These are phyloP conservation scores for Drosophila pseudoobscura DNA, from an alignment of 1,140 invertebrate species.

Conservation along the genomic window DNA sequence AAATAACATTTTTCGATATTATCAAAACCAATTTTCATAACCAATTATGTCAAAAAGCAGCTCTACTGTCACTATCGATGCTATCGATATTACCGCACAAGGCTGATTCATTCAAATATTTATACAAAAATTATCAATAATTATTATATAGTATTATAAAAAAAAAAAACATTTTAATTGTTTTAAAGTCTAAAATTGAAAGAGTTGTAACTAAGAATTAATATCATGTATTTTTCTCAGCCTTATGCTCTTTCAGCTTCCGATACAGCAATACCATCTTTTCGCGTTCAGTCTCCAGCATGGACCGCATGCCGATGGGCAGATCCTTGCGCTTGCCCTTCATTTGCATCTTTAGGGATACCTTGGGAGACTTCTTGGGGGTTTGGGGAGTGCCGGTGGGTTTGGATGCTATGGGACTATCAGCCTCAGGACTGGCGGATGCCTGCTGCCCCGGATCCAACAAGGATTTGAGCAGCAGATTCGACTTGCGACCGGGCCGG, in stretches of 20 bases:
- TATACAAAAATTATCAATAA: too few relatives aligned
- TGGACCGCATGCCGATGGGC: constrained; percentile 84
- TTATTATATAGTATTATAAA: not conserved
- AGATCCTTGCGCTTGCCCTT: constrained; percentile 86
- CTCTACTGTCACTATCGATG: too few relatives aligned
- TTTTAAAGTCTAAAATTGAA: not conserved
- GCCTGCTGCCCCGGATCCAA: constrained; percentile 17
- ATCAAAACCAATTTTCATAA: too few relatives aligned
- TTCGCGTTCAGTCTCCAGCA: constrained; percentile 85
- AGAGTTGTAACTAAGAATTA: not conserved
- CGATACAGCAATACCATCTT: constrained; percentile 86
- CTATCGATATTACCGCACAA: too few relatives aligned
- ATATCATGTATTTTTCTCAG: constrained; percentile 1
- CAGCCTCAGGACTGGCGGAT: not conserved
- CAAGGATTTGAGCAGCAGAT: constrained; percentile 84
- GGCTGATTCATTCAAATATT: too few relatives aligned
- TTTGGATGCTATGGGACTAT: constrained; percentile 6
- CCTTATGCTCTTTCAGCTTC: constrained; percentile 83
- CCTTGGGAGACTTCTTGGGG: not conserved
- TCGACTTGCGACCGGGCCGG: constrained; percentile 84
- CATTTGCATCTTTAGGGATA: constrained; percentile 77
- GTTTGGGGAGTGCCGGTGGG: constrained; percentile 24
- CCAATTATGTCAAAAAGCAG: too few relatives aligned
- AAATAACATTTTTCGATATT: too few relatives aligned
- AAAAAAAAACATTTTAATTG: not conserved